Conservation (phyloP, 2,888 invertebrate species). For the Yponomeuta evonymella region DNA sequence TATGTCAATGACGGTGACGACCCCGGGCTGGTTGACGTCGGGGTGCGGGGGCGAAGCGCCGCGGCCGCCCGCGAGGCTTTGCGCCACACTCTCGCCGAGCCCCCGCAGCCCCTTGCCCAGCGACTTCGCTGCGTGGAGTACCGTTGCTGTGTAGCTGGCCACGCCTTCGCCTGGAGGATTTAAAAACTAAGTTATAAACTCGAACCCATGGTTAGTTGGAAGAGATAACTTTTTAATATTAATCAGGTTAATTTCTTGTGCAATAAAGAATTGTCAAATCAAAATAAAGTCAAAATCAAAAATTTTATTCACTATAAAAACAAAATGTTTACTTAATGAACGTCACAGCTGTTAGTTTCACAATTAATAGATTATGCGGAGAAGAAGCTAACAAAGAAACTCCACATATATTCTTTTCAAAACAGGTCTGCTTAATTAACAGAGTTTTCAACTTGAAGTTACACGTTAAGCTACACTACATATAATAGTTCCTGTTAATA, state of each 20-base stretch:
- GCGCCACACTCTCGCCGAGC: conserved; percentile 93
- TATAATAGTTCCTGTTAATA: no score
- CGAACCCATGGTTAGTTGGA: background rate
- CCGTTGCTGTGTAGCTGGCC: conserved; percentile 93
- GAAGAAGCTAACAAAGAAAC: no score
- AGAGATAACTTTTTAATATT: background rate
- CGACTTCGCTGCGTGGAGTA: conserved; percentile 95
- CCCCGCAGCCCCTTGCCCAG: conserved; percentile 93
- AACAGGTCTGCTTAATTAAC: no score
- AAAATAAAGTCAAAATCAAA: no score
- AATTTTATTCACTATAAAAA: no score
- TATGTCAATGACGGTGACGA: conserved; percentile 91
- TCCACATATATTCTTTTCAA: no score
- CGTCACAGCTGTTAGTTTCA: no score
- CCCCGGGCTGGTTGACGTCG: conserved; percentile 87
- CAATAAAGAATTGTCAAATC: background rate
- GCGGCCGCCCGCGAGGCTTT: conserved; percentile 86
- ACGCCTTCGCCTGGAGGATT: conserved; percentile 80
- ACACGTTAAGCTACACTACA: no score
- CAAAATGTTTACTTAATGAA: no score
- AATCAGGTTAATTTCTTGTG: background rate
- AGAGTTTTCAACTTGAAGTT: no score
- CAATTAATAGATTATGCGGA: no score
- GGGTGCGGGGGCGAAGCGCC: conserved; percentile 66
- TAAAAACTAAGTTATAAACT: background rate